Percentiles rank a stretch among this genome's conserved stretches.
Conservation (phyloP, 2,888 invertebrate genomes). For the Stenotaenia linearis region DNA sequence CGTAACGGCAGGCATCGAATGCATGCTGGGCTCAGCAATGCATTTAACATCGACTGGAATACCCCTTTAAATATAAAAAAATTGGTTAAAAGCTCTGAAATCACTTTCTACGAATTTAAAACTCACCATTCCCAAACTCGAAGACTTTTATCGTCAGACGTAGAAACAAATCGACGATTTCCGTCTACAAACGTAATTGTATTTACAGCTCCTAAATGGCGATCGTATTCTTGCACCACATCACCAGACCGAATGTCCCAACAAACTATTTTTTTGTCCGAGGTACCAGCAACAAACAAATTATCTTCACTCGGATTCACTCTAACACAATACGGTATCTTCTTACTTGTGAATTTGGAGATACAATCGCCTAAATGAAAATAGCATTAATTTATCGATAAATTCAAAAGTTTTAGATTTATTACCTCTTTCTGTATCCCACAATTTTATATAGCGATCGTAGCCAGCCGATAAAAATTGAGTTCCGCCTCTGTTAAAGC, state of each 20-base stretch:
- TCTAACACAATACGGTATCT: slow-evolving; percentile 96
- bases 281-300: slow-evolving; percentile 95
- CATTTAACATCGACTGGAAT: slow-evolving; percentile 99
- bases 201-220: slow-evolving; percentile 97
- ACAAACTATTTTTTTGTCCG: slow-evolving; percentile 98
- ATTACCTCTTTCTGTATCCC: slow-evolving; percentile 98
- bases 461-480: slow-evolving; percentile 92
- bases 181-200: slow-evolving; percentile 99
- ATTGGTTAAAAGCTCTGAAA: too few relatives aligned
- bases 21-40: slow-evolving; percentile 98
- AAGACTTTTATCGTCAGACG: slow-evolving; percentile 97
- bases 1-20: slow-evolving; percentile 96
- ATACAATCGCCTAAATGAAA: slow-evolving; percentile 49
- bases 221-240: slow-evolving; percentile 95
- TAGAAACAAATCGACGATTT: slow-evolving; percentile 94
- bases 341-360: slow-evolving; percentile 79
- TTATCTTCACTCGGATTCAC: slow-evolving; percentile 97
- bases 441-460: slow-evolving; percentile 93
- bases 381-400: neutral
- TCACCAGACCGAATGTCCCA: slow-evolving; percentile 95
- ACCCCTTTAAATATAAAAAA: too few relatives aligned
- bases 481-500: slow-evolving; percentile 89
- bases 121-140: slow-evolving; percentile 97
- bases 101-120: neutral
- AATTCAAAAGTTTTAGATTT: slow-evolving; percentile 53